Percentiles rank a stretch among this genome's conserved stretches.
Conservation (phyloP, 2,113 vertebrate genomes). For the Phaetusa simplex region DNA sequence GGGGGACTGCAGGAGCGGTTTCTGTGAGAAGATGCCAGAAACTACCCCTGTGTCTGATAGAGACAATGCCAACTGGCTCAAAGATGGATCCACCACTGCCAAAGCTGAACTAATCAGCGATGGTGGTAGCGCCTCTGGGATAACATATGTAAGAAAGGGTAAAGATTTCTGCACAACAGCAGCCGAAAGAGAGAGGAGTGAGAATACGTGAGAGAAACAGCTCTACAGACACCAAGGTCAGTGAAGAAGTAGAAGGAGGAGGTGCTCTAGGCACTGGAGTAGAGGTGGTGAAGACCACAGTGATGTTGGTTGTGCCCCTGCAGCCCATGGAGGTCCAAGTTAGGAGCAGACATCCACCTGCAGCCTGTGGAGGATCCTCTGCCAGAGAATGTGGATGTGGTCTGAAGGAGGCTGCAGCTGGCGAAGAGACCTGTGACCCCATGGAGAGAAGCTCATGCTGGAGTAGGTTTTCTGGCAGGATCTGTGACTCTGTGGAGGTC, state of each 20-base stretch:
- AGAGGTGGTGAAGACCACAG: background rate
- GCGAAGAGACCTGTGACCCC: background rate
- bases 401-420: background rate
- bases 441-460: background rate
- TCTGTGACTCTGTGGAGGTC: background rate
- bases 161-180: background rate
- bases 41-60: background rate
- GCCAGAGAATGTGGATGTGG: background rate
- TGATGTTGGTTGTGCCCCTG: background rate
- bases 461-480: background rate
- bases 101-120: background rate
- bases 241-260: background rate
- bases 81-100: background rate
- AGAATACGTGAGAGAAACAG: background rate
- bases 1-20: background rate
- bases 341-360: background rate
- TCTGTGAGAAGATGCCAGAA: background rate
- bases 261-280: no score
- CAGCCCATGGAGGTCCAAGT: background rate
- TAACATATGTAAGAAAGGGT: background rate
- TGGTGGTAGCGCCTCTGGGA: background rate
- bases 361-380: background rate
- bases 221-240: background rate
- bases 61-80: background rate
- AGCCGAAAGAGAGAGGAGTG: background rate